Conservation (phyloP, 1,140 invertebrate species). For the Aphelenchoides besseyi region DNA sequence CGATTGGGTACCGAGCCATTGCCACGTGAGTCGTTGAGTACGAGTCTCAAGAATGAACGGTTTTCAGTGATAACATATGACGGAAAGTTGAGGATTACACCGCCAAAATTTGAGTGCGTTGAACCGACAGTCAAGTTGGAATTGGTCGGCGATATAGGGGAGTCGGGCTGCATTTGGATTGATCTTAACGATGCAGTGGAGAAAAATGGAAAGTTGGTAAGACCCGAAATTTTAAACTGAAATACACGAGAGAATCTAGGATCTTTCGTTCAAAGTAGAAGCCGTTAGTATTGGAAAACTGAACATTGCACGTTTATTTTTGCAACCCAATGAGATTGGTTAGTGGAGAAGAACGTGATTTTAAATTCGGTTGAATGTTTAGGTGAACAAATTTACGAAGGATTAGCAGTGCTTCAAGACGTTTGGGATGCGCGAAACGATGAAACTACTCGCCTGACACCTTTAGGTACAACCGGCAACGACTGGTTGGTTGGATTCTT, state of each 20-base stretch:
- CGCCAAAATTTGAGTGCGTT: constrained; percentile 1
- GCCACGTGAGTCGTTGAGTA: constrained; percentile 21
- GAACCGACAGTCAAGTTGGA: constrained; percentile 34
- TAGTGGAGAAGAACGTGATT: constrained; percentile 21
- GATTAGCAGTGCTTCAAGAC: constrained; percentile 32
- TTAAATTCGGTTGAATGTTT: constrained; percentile 27
- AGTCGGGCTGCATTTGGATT: constrained; percentile 38
- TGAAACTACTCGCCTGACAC: not conserved
- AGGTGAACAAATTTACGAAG: constrained; percentile 40
- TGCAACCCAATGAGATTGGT: constrained; percentile 38
- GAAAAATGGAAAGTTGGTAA: constrained; percentile 23
- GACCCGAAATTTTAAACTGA: not conserved
- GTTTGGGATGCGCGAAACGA: constrained; percentile 20
- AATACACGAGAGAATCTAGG: constrained; percentile 20
- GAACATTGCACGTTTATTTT: constrained; percentile 34
- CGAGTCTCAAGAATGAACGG: constrained; percentile 6
- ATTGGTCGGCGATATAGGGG: constrained; percentile 44
- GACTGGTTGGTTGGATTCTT: constrained; percentile 36
- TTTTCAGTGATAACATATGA: constrained; percentile 51
- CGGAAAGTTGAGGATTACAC: constrained; percentile 36
- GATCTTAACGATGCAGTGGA: not conserved
- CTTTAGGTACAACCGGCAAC: constrained; percentile 15
- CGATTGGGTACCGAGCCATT: constrained; percentile 46
- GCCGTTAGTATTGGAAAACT: constrained; percentile 41
- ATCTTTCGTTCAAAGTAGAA: constrained; percentile 46